A percentile compares a stretch with the other conserved stretches of the same genome.
These are phyloP conservation scores for Malurus alboscapulatus DNA, from an alignment of 2,113 vertebrate genomes.

Conservation along the genomic window DNA sequence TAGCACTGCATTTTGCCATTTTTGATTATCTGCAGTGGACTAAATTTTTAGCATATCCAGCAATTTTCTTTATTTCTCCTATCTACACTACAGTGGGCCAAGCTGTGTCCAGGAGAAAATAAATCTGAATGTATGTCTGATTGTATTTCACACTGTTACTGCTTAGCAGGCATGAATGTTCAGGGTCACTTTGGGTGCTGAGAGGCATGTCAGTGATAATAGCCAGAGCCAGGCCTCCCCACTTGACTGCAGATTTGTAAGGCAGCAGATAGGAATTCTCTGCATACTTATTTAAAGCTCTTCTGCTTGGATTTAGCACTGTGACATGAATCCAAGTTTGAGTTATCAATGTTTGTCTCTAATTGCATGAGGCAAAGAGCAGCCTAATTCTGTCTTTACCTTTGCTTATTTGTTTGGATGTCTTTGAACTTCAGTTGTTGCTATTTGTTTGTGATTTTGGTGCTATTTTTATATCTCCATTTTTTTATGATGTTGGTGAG, in stretches of 20 bases:
- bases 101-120: background rate
- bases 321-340: constrained; percentile 20
- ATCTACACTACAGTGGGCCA: background rate
- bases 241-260: constrained; percentile 40
- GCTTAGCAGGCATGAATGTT: constrained; percentile 21
- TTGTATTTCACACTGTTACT: background rate
- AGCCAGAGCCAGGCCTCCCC: constrained; percentile 22
- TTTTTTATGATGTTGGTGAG: background rate
- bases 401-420: background rate
- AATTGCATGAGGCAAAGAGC: background rate
- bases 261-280: constrained; percentile 33
- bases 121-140: background rate
- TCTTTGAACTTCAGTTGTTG: background rate
- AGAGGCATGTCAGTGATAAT: constrained; percentile 12
- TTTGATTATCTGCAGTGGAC: background rate
- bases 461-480: background rate
- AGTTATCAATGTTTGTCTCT: constrained; percentile 7
- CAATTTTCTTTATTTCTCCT: background rate
- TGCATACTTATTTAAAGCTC: constrained; percentile 35
- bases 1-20: background rate
- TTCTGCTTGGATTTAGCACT: constrained; percentile 26
- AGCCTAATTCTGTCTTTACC: constrained; percentile 33
- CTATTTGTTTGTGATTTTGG: background rate
- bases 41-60: background rate
- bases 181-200: constrained; percentile 16